These are phyloP conservation scores for Bradysia coprophila DNA, from an alignment of 1,140 invertebrate species.

Conservation along the genomic window DNA sequence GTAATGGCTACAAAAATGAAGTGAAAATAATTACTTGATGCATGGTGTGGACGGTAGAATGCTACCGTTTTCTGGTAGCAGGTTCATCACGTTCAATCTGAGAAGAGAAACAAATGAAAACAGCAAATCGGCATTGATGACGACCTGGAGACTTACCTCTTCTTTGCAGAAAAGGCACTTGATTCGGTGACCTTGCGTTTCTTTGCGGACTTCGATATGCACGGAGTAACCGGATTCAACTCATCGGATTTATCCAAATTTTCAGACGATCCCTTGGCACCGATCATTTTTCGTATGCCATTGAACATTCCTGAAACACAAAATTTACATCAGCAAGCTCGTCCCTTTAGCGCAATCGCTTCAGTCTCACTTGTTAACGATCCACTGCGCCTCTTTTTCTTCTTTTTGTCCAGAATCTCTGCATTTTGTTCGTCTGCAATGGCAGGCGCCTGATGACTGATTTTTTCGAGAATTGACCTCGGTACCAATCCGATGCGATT, in stretches of 20 bases:
- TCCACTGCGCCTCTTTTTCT: constrained; percentile 59
- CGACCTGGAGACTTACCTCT: too few species aligned
- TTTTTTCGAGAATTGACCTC: not conserved
- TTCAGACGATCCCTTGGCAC: constrained; percentile 28
- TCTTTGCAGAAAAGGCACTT: constrained; percentile 26
- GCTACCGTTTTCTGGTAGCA: constrained; percentile 5
- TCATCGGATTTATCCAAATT: constrained; percentile 25
- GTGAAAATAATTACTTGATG: constrained; percentile 21
- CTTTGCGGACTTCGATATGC: constrained; percentile 32
- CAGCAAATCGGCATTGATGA: too few species aligned
- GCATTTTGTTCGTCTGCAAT: not conserved
- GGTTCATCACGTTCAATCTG: constrained; percentile 14
- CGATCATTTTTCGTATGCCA: constrained; percentile 57
- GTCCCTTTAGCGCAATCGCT: too few species aligned
- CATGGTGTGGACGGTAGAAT: constrained; percentile 6
- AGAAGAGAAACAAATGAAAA: too few species aligned
- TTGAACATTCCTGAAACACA: constrained; percentile 51
- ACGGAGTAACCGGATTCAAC: constrained; percentile 27
- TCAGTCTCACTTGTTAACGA: constrained; percentile 57
- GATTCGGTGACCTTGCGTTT: constrained; percentile 34
- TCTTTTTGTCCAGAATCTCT: constrained; percentile 25
- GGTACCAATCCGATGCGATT: constrained; percentile 51
- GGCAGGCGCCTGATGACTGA: not conserved
- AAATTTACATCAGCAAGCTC: too few species aligned
- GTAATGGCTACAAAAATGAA: too few species aligned